Evolutionary conservation across 2,797 vertebrate genomes (phyloP).

Genomic region (Myioborus melanocephalus): DNA sequence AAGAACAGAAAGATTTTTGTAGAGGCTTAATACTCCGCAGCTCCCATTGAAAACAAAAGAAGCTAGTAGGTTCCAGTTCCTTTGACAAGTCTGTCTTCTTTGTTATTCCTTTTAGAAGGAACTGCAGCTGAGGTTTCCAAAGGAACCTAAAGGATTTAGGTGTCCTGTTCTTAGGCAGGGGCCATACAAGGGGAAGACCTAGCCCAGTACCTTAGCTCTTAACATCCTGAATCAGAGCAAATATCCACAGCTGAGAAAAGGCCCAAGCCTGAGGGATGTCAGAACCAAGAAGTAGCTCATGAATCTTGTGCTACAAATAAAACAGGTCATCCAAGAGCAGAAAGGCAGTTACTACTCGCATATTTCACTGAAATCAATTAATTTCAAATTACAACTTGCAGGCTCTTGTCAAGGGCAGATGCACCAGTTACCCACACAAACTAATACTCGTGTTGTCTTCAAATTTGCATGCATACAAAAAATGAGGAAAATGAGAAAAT

Average conservation of each 20-base stretch:
- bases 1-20: background rate
- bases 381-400: background rate
- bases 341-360: background rate
- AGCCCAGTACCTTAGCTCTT: background rate
- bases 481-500: constrained; percentile 19
- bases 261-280: background rate
- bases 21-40: background rate
- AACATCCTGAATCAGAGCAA: background rate
- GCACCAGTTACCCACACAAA: background rate
- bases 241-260: background rate
- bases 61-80: background rate
- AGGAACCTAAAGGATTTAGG: background rate
- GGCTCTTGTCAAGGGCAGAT: background rate
- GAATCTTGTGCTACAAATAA: background rate
- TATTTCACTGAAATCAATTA: background rate
- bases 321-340: background rate
- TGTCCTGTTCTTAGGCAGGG: background rate
- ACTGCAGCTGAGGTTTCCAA: background rate
- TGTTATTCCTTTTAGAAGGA: background rate
- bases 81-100: background rate
- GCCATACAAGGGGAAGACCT: background rate
- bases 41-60: background rate
- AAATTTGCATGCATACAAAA: background rate
- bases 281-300: background rate
- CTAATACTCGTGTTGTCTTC: background rate